Base-by-base conservation (phyloP, 2,797 vertebrate species). In the Rhodeus uyekii region DNA sequence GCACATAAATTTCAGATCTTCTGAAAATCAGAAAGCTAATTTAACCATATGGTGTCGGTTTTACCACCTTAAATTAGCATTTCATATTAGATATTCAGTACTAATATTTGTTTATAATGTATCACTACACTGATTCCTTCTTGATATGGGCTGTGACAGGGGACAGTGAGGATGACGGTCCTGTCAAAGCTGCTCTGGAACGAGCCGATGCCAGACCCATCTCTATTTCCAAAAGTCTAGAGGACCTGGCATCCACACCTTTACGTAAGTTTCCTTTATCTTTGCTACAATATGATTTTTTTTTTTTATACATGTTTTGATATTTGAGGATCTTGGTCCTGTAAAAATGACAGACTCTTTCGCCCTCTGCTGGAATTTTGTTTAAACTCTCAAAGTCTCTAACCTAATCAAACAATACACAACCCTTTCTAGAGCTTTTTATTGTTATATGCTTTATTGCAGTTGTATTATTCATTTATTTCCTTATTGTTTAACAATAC, bases 201-300 rank as follows among this genome's bases (percentile, higher is more conserved):
- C 93, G 88, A 86, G 92, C 84, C 83, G 89, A 94, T 89, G 88
- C 93, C 91, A 94, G 93, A 91, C 93, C 91, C 87, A 92, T 93
- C 86, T 92, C 96, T 86, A 92, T 95, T 90, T 96, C 95, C 89
- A 96, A 95, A 95, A 97, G 96, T 94, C 91, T 98, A 90, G 95
- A 97, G 89, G 95, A 96, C 86, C 93, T 98, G 90, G 89, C 92
- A 61, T 95, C 95, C 90, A 89, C 93, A 72, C 88, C 89, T 84
- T 91, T 94, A 94, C 93, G 97, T 97, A 95, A 96, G 89, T 88
- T 65, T 85, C 85, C 82, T 79, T 87, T 44, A 83, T 65, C 7
- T 72, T 34, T 84, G 83, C 61, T 80, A 19, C 16, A 32, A 29
- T 29, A 12, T 44, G 8, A 12, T 39, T 58, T 50, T 13, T 16